A percentile compares a stretch with the other conserved stretches of the same genome.
Evolutionary conservation across 2,888 invertebrate genomes (phyloP).

Genomic region (Eristalinus aeneus): DNA sequence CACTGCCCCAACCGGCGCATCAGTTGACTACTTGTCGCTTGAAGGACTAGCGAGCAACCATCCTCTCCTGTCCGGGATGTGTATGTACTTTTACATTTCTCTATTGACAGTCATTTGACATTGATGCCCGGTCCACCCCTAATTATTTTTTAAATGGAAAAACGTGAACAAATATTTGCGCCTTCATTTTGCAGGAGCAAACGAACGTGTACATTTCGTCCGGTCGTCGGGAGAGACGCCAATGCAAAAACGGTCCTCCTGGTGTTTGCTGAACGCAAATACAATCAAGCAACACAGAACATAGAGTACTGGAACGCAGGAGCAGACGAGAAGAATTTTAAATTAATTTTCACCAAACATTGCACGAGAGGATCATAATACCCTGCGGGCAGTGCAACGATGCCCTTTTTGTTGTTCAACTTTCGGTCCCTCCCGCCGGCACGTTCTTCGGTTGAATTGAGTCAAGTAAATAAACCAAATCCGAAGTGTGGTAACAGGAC

Average conservation of each 20-base stretch:
- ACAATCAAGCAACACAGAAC: background rate
- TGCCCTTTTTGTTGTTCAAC: background rate
- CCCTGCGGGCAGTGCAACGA: background rate
- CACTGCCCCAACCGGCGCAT: too few species aligned
- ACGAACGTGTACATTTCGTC: background rate
- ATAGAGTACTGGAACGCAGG: background rate
- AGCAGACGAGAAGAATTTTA: background rate
- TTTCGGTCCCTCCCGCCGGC: background rate
- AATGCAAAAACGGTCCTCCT: background rate
- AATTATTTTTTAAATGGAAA: conserved; percentile 25
- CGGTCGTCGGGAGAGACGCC: background rate
- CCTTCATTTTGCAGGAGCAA: background rate
- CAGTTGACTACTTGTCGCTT: background rate
- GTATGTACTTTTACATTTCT: background rate
- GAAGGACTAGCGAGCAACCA: background rate
- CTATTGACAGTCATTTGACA: conserved; percentile 8
- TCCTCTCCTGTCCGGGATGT: background rate
- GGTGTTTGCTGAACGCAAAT: background rate
- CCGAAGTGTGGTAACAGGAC: background rate
- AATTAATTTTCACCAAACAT: background rate
- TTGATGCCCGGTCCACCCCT: conserved; percentile 11
- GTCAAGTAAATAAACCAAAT: background rate
- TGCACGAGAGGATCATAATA: background rate
- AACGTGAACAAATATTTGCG: conserved; percentile 8
- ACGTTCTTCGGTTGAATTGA: background rate